Percentiles rank a stretch among this genome's conserved stretches.
Evolutionary conservation across 1,140 invertebrate species (phyloP).

Genomic region (Ceratosolen fusciceps): DNA sequence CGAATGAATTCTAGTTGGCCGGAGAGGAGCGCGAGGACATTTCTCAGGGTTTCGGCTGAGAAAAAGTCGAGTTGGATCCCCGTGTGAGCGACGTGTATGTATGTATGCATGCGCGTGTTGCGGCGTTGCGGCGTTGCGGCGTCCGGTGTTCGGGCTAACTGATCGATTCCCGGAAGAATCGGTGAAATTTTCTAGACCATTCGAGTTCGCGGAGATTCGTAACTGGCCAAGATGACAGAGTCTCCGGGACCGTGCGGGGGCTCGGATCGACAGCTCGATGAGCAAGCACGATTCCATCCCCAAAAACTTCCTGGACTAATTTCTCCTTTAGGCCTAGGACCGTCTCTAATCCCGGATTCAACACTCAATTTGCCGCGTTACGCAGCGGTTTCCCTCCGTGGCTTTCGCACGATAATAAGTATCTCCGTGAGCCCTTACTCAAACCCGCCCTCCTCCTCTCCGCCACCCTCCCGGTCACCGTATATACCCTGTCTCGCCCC

Average conservation of each 20-base stretch:
- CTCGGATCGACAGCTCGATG: neutral
- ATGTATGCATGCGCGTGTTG: neutral
- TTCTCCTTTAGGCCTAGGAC: neutral
- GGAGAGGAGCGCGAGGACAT: neutral
- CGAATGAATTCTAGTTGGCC: constrained; percentile 56
- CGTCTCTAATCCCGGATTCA: constrained; percentile 68
- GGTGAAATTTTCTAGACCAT: too few species aligned
- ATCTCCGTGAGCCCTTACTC: neutral
- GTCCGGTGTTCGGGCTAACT: too few species aligned
- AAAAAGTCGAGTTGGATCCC: too few species aligned
- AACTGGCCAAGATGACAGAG: too few species aligned
- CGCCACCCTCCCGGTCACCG: too few species aligned
- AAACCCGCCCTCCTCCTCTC: neutral
- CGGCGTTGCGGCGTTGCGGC: too few species aligned
- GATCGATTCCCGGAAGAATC: too few species aligned
- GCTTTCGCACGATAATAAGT: neutral
- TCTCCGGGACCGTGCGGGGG: neutral
- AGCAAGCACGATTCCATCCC: neutral
- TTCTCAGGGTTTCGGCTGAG: too few species aligned
- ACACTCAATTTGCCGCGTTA: constrained; percentile 72
- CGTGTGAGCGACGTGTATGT: neutral
- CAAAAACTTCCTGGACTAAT: constrained; percentile 14
- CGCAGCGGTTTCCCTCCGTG: constrained; percentile 54
- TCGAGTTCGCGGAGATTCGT: neutral
- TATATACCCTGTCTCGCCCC: neutral